phyloP scores from a whole-genome alignment of 2,888 invertebrate species.

The Drosophila lacicola region DNA sequence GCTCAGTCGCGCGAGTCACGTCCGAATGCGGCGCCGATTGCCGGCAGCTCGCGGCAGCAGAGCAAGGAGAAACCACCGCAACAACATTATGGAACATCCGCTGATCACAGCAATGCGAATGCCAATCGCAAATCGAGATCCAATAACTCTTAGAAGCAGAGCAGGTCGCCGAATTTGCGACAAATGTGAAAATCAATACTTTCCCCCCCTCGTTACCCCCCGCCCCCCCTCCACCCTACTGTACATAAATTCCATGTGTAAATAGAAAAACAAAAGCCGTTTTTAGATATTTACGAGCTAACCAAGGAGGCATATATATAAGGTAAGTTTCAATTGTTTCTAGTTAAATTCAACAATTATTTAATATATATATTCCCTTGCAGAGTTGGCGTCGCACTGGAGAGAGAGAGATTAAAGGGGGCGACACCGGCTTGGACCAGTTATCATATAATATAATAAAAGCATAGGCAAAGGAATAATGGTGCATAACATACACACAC shows the following conservation, averaged over 20 bases:
- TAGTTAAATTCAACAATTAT: too few species aligned
- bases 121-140: constrained; percentile 81
- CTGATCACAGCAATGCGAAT: constrained; percentile 49
- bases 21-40: constrained; percentile 71
- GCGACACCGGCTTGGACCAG: constrained; percentile 70
- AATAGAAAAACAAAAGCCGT: constrained; percentile 63
- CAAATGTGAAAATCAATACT: constrained; percentile 61
- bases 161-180: constrained; percentile 57
- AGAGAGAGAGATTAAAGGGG: constrained; percentile 29
- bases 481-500: constrained; percentile 64
- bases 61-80: constrained; percentile 67
- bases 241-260: constrained; percentile 79
- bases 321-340: constrained; percentile 45
- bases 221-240: constrained; percentile 23
- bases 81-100: constrained; percentile 46
- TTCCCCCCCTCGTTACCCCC: constrained; percentile 3
- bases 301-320: constrained; percentile 76
- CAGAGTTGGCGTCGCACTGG: constrained; percentile 47
- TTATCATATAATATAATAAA: constrained; percentile 72
- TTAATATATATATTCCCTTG: neutral
- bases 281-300: constrained; percentile 69
- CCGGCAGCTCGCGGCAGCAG: constrained; percentile 60
- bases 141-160: constrained; percentile 74
- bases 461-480: constrained; percentile 76
- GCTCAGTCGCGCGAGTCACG: constrained; percentile 76